These are phyloP conservation scores for Parascotia fuliginaria DNA, from an alignment of 2,888 invertebrate genomes.

Conservation along the genomic window DNA sequence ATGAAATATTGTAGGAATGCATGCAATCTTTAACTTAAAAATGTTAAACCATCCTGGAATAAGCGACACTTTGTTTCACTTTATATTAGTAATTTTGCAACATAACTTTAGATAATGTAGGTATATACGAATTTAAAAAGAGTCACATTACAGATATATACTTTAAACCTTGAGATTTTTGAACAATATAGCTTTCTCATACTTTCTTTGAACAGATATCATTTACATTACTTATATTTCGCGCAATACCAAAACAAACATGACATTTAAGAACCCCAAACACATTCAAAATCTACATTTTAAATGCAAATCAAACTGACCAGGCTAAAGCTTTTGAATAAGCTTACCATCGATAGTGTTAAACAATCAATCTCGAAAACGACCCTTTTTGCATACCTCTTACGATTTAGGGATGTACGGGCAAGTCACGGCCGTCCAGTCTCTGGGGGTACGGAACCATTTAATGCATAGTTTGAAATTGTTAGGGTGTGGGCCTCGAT, in stretches of 20 bases:
- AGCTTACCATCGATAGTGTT: conserved; percentile 54
- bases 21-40: too few relatives aligned
- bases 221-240: too few relatives aligned
- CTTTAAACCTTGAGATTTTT: too few relatives aligned
- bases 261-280: conserved; percentile 23
- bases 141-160: too few relatives aligned
- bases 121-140: too few relatives aligned
- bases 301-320: conserved; percentile 50
- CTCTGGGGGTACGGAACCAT: conserved; percentile 66
- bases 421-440: conserved; percentile 77
- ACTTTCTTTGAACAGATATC: too few relatives aligned
- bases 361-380: conserved; percentile 81
- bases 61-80: too few relatives aligned
- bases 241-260: conserved; percentile 26
- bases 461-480: conserved; percentile 78
- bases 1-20: too few relatives aligned
- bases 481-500: conserved; percentile 63
- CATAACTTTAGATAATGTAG: too few relatives aligned
- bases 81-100: too few relatives aligned
- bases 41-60: too few relatives aligned
- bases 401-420: conserved; percentile 63
- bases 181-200: too few relatives aligned
- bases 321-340: conserved; percentile 54
- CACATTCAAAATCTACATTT: conserved; percentile 20
- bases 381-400: conserved; percentile 75